Evolutionary conservation across 2,113 vertebrate genomes (phyloP).

Genomic region (Haliaeetus leucogaster): DNA sequence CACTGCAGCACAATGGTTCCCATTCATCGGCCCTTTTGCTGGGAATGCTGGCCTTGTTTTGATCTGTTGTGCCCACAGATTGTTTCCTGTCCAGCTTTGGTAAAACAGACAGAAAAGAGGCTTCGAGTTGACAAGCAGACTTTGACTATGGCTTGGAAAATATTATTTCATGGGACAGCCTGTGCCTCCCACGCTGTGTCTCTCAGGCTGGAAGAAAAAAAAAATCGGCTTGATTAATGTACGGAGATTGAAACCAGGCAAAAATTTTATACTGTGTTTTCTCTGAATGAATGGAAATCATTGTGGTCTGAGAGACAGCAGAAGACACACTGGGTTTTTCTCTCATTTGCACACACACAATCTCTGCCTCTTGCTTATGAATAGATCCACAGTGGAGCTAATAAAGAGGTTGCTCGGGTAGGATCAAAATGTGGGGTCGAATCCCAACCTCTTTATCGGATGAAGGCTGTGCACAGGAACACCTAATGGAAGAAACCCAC

Average conservation of each 20-base stretch:
- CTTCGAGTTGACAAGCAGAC: conserved; percentile 19
- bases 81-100: conserved; percentile 50
- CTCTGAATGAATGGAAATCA: conserved; percentile 36
- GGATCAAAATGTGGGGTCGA: background rate
- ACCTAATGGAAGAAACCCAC: background rate
- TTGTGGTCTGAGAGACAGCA: conserved; percentile 21
- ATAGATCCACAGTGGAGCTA: background rate
- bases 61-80: conserved; percentile 33
- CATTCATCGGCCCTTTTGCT: conserved; percentile 50
- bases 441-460: background rate
- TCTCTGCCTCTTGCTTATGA: background rate
- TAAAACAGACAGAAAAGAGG: conserved; percentile 22
- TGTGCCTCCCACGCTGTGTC: conserved; percentile 42
- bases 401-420: fast-evolving
- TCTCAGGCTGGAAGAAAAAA: background rate
- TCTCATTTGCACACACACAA: background rate
- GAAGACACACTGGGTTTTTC: background rate
- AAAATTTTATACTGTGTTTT: background rate
- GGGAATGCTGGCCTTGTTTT: conserved; percentile 16
- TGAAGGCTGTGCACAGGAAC: background rate
- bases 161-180: conserved; percentile 51
- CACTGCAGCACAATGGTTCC: conserved; percentile 54
- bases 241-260: conserved; percentile 45
- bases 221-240: conserved; percentile 5
- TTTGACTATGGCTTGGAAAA: conserved; percentile 52